phyloP scores from a whole-genome alignment of 2,888 invertebrate species.

The Lutraria lutraria region DNA sequence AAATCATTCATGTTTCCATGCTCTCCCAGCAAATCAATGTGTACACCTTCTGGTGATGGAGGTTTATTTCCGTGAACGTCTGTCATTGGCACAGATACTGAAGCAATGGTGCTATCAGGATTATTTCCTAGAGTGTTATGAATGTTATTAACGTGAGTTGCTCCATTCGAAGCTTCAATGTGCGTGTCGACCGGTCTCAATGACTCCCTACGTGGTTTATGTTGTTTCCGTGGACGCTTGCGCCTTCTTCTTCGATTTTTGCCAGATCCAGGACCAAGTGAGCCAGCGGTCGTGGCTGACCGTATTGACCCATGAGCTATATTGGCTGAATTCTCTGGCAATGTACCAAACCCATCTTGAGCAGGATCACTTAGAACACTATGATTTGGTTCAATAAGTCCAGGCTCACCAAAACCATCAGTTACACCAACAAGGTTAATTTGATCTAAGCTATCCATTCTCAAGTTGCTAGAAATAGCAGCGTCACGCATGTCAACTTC shows the following conservation, averaged over 20 bases:
- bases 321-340: background rate
- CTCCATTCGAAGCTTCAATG: too few species aligned
- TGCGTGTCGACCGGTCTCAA: too few species aligned
- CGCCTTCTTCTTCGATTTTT: background rate
- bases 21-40: constrained; percentile 32
- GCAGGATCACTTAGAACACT: background rate
- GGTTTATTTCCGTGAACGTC: constrained; percentile 33
- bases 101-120: too few species aligned
- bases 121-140: background rate
- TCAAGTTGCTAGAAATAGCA: background rate
- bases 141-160: too few species aligned
- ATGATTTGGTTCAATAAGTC: background rate
- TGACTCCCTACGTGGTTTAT: too few species aligned
- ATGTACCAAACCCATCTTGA: background rate
- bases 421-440: background rate
- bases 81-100: background rate
- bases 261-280: background rate
- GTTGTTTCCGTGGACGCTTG: too few species aligned
- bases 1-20: constrained; percentile 32
- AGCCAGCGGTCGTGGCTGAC: background rate
- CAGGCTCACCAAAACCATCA: background rate
- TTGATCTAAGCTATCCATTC: background rate
- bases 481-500: background rate
- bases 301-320: background rate
- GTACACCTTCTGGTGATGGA: constrained; percentile 19